A percentile compares a stretch with the other conserved stretches of the same genome.
Conservation (phyloP, 1,140 invertebrate genomes). For the Micrasema minimum region DNA sequence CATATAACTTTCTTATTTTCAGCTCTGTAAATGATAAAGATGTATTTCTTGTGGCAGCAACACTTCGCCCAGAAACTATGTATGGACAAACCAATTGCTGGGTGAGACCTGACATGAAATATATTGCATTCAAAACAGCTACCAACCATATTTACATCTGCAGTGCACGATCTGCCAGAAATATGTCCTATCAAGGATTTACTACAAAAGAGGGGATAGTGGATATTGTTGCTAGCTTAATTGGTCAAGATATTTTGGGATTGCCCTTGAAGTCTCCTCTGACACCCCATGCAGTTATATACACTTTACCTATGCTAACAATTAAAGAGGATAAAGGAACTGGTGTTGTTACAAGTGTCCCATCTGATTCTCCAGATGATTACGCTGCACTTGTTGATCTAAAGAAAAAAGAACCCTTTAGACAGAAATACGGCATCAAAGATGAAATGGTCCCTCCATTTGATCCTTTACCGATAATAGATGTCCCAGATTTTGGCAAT, state of each 20-base stretch:
- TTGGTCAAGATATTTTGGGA: constrained; percentile 85
- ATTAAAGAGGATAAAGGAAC: constrained; percentile 99
- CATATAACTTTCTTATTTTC: constrained; percentile 20
- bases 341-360: constrained; percentile 97
- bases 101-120: constrained; percentile 94
- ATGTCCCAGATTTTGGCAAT: constrained; percentile 91
- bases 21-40: constrained; percentile 61
- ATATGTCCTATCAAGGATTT: constrained; percentile 97
- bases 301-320: constrained; percentile 96
- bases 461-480: constrained; percentile 87
- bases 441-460: constrained; percentile 89
- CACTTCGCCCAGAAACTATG: constrained; percentile 98
- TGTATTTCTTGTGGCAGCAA: constrained; percentile 95
- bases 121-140: constrained; percentile 84
- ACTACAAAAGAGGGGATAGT: constrained; percentile 84
- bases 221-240: constrained; percentile 75
- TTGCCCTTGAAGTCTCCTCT: constrained; percentile 85
- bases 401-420: constrained; percentile 92
- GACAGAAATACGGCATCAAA: constrained; percentile 92
- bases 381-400: constrained; percentile 95
- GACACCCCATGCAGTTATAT: constrained; percentile 84
- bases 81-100: constrained; percentile 99
- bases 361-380: constrained; percentile 99
- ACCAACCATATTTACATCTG: constrained; percentile 88
- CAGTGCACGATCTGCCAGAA: constrained; percentile 87